Conservation (phyloP, 2,797 vertebrate species). For the Hylomyscus alleni region DNA sequence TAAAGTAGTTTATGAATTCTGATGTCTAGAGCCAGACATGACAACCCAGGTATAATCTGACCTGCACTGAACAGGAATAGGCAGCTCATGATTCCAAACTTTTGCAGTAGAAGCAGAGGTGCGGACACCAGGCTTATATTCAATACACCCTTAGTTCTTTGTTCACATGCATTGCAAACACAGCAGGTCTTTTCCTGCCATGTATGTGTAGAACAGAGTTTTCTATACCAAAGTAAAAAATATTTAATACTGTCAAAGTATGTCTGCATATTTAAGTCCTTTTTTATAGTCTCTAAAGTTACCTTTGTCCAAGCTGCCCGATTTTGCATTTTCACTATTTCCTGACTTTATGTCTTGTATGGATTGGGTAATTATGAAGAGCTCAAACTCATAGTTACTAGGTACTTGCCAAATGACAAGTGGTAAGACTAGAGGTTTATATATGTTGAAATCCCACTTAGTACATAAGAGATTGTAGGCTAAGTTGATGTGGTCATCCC, state of each 20-base stretch:
- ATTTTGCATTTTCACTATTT: conserved; percentile 35
- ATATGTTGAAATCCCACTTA: neutral
- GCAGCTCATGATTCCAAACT: no score
- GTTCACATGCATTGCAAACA: conserved; percentile 34
- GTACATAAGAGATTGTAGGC: neutral
- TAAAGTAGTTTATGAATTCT: neutral
- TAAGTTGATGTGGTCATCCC: neutral
- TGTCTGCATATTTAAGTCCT: conserved; percentile 44
- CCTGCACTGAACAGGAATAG: neutral
- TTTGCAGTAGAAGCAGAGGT: neutral
- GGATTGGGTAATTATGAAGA: conserved; percentile 5
- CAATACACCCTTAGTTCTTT: neutral
- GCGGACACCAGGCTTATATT: neutral
- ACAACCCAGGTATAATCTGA: neutral
- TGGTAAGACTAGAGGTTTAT: neutral
- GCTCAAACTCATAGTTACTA: neutral
- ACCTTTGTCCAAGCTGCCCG: neutral
- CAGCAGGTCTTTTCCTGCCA: conserved; percentile 43
- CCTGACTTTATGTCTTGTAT: neutral
- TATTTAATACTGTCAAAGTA: conserved; percentile 49
- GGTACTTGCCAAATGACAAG: neutral
- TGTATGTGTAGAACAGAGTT: conserved; percentile 69
- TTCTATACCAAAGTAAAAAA: conserved; percentile 68
- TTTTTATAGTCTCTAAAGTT: conserved; percentile 1
- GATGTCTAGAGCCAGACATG: neutral